Evolutionary conservation across 1,140 invertebrate genomes (phyloP).

Genomic region (Physella acuta): DNA sequence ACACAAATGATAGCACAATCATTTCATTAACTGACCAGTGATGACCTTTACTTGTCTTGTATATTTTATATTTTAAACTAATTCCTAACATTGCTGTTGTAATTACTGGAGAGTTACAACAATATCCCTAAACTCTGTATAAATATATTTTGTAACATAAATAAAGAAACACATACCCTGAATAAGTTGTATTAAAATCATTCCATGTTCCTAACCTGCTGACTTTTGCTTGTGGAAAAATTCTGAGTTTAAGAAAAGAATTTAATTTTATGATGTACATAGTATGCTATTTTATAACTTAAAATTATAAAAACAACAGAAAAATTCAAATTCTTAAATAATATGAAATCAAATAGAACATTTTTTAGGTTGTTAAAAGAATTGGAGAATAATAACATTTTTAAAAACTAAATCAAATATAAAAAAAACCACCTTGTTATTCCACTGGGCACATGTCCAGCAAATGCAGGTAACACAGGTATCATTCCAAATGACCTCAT

Average conservation of each 20-base stretch:
- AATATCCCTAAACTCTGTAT: too few relatives aligned
- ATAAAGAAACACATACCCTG: slow-evolving; percentile 65
- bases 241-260: slow-evolving; percentile 57
- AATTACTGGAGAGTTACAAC: too few relatives aligned
- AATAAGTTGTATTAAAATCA: slow-evolving; percentile 75
- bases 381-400: background rate
- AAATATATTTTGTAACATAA: too few relatives aligned
- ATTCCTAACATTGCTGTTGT: too few relatives aligned
- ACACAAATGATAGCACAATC: too few relatives aligned
- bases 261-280: too few relatives aligned
- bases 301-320: background rate
- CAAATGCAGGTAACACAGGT: slow-evolving; percentile 81
- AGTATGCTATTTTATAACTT: background rate
- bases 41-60: too few relatives aligned
- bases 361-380: background rate
- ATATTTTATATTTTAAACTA: too few relatives aligned
- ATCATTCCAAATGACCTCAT: slow-evolving; percentile 84
- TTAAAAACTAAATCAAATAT: background rate
- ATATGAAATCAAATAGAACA: background rate
- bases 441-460: slow-evolving; percentile 80
- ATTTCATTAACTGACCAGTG: too few relatives aligned
- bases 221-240: slow-evolving; percentile 74
- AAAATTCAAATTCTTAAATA: slow-evolving; percentile 1
- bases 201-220: slow-evolving; percentile 72
- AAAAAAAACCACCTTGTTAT: slow-evolving; percentile 63